phyloP scores from a whole-genome alignment of 1,140 invertebrate species.

The Cephus cinctus region DNA sequence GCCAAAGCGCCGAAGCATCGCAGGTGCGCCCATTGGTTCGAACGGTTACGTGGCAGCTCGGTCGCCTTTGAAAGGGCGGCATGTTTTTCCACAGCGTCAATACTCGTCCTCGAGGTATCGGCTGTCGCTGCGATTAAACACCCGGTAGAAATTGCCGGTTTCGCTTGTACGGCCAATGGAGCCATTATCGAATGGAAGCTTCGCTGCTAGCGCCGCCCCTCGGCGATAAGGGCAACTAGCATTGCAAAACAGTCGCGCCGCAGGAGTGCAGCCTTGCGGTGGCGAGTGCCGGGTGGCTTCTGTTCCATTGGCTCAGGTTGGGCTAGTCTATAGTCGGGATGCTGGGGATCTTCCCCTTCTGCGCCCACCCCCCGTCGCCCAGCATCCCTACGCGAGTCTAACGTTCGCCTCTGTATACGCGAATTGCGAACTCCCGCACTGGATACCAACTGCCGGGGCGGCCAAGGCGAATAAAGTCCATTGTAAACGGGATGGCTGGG shows the following conservation, averaged over 20 bases:
- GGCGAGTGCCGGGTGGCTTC: background rate
- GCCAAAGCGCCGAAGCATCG: no score
- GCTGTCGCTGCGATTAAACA: no score
- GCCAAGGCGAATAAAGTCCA: slow-evolving; percentile 21
- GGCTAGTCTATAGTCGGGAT: background rate
- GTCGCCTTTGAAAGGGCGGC: no score
- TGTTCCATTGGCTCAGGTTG: background rate
- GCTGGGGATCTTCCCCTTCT: background rate
- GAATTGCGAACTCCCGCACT: no score
- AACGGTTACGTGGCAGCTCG: no score
- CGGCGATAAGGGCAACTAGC: slow-evolving; percentile 23
- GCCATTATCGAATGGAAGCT: slow-evolving; percentile 24
- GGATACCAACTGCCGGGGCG: no score
- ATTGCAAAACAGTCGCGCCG: slow-evolving; percentile 26
- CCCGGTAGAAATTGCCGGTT: no score
- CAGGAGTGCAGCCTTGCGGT: no score
- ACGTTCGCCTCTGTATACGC: background rate
- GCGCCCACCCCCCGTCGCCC: background rate
- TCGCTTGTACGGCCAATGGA: slow-evolving; percentile 19
- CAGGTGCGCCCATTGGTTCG: no score
- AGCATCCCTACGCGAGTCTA: background rate
- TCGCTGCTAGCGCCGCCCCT: slow-evolving; percentile 3
- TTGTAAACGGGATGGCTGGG: slow-evolving; percentile 27
- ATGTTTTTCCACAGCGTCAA: no score
- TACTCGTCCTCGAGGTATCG: no score